Conservation (phyloP, 1,140 invertebrate genomes). For the Zaprionus inermis region DNA sequence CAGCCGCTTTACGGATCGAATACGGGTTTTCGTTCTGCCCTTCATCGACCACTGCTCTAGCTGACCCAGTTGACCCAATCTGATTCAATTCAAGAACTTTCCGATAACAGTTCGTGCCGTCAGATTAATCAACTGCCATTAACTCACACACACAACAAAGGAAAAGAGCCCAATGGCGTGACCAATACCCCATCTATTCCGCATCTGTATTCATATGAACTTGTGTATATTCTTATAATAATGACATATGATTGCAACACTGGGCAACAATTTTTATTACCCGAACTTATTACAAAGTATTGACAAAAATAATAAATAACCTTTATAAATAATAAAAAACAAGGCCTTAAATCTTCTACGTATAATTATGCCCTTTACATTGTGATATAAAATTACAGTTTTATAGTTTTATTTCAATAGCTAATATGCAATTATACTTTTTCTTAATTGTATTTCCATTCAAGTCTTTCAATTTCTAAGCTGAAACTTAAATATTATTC, state of each 20-base stretch:
- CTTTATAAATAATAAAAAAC: not conserved
- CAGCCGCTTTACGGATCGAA: conserved; percentile 69
- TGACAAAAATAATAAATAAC: not conserved
- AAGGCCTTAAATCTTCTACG: not conserved
- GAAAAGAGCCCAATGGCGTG: conserved; percentile 45
- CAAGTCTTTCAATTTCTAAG: too few species aligned
- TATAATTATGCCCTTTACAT: too few species aligned
- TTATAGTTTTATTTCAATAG: too few species aligned
- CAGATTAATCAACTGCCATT: conserved; percentile 68
- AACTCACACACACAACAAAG: conserved; percentile 49
- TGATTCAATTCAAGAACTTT: conserved; percentile 35
- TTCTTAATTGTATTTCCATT: too few species aligned
- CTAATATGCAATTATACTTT: too few species aligned
- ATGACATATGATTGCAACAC: conserved; percentile 31
- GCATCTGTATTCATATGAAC: conserved; percentile 1
- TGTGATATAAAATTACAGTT: too few species aligned
- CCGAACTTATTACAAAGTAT: not conserved
- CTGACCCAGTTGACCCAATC: conserved; percentile 5
- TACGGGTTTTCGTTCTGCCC: conserved; percentile 48
- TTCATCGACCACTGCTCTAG: conserved; percentile 39
- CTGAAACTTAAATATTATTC: too few species aligned
- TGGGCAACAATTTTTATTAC: conserved; percentile 5
- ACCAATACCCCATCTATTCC: conserved; percentile 47
- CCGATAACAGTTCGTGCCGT: conserved; percentile 28
- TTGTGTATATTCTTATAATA: not conserved